Evolutionary conservation across 1,140 invertebrate species (phyloP).

Genomic region (Nephotettix cincticeps): DNA sequence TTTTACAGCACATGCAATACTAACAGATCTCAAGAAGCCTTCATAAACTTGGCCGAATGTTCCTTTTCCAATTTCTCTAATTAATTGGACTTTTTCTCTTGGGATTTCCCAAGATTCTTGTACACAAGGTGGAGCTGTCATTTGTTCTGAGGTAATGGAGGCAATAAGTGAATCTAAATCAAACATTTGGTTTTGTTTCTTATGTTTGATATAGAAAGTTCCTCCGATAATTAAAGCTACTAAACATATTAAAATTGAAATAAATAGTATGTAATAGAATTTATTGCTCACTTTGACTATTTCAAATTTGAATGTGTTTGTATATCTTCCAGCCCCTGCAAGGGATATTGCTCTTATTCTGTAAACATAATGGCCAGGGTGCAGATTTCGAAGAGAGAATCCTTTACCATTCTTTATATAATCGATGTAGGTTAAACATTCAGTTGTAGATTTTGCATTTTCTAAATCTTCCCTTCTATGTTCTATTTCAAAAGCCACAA

Average conservation of each 20-base stretch:
- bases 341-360: constrained; percentile 36
- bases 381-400: constrained; percentile 20
- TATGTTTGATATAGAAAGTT: background rate
- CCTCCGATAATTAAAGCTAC: constrained; percentile 13
- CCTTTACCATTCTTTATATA: constrained; percentile 20
- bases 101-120: constrained; percentile 96
- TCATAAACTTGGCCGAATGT: constrained; percentile 95
- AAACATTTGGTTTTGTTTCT: background rate
- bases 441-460: constrained; percentile 41
- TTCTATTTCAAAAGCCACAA: constrained; percentile 77
- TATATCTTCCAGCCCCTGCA: constrained; percentile 34
- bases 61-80: constrained; percentile 86
- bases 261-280: constrained; percentile 17
- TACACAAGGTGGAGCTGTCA: constrained; percentile 55
- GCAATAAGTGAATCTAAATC: constrained; percentile 25
- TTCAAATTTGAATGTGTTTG: constrained; percentile 21
- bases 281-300: constrained; percentile 26
- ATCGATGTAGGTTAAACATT: constrained; percentile 30
- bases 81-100: constrained; percentile 75
- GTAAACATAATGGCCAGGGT: constrained; percentile 31
- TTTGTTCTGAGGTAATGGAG: constrained; percentile 40
- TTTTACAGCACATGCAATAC: constrained; percentile 81
- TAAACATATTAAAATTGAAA: constrained; percentile 23
- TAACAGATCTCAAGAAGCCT: constrained; percentile 59
- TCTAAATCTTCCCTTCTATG: constrained; percentile 32